A percentile compares a stretch with the other conserved stretches of the same genome.
These are phyloP conservation scores for Phalacrocorax pelagicus DNA, from an alignment of 2,113 vertebrate species.

Conservation along the genomic window DNA sequence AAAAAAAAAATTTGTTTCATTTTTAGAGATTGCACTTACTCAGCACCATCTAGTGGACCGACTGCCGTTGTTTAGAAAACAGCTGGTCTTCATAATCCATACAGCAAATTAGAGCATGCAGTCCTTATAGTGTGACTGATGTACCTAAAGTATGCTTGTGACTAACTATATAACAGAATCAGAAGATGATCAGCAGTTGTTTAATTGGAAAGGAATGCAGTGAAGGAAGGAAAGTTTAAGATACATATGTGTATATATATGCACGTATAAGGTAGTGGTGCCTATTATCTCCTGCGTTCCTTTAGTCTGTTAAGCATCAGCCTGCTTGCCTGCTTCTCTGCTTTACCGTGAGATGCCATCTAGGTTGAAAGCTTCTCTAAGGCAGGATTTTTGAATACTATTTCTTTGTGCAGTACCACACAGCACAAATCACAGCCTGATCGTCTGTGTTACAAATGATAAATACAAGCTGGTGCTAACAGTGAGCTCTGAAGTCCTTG, in stretches of 20 bases:
- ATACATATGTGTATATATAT: rapidly evolving
- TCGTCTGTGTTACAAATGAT: background rate
- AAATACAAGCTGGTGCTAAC: background rate
- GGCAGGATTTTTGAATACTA: background rate
- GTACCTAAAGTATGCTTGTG: background rate
- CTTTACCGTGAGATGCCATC: background rate
- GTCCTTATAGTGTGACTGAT: background rate
- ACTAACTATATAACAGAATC: background rate
- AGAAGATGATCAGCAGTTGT: background rate
- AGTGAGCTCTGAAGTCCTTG: background rate
- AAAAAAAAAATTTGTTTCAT: background rate
- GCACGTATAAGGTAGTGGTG: background rate
- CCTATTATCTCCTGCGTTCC: background rate
- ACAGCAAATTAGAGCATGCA: background rate
- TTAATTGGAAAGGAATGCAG: background rate
- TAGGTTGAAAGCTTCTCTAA: background rate
- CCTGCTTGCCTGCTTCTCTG: background rate
- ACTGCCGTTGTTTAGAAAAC: background rate
- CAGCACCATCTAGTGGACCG: slow-evolving; percentile 77
- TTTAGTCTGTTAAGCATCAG: background rate
- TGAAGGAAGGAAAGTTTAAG: background rate
- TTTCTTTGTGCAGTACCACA: background rate
- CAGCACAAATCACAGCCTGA: background rate
- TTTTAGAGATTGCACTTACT: slow-evolving; percentile 29
- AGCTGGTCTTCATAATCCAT: rapidly evolving